Evolutionary conservation across 2,797 vertebrate species (phyloP), one percentile per base, ranked within the genome.

Genomic region (Pogonophryne albipinna): DNA sequence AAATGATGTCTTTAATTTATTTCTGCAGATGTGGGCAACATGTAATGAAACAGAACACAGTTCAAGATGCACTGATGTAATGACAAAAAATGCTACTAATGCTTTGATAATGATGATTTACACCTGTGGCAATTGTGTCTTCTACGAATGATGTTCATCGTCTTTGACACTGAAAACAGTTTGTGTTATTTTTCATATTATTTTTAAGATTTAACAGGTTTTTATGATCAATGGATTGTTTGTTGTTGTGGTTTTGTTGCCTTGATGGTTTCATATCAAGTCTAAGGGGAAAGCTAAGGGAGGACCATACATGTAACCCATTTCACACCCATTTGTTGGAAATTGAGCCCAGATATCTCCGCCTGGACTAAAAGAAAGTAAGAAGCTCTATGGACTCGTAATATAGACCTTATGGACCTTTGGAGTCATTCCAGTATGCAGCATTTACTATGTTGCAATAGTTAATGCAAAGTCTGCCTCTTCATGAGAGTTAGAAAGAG

Each of bases 381-480:
- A 41, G 9, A 7, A 44, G 47, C n/a, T 3, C 34, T 10, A 14
- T 19, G 16, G 41, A 53, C n/a, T 60, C 1, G 4, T 49, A 4
- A 71, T 65, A 20, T 23, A 12, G 72, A 42, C 44, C 6, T 1
- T 59, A 27, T 27, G 27, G 27, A 27, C 27, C 27, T 27, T 27
- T 74, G 34, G 34, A 38, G 34, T 38, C 42, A 49, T 57, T 75
- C 31, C 31, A 53, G 41, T 23, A 20, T 50, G 34, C 76, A 42
- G 50, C 23, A 47, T 66, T 56, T 71, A 17, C 45, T 1, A 16
- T 66, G 31, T n/a, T 79, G 20, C 53, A 69, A 17, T 34, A 55
- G 66, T 60, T 50, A 69, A 77, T 86, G 68, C 41, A 82, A 69
- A 81, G 65, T 80, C 80, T 65, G 55, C 41, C 64, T 69, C 57